Base-by-base conservation (phyloP, 2,797 vertebrate species). In the Onychomys torridus region DNA sequence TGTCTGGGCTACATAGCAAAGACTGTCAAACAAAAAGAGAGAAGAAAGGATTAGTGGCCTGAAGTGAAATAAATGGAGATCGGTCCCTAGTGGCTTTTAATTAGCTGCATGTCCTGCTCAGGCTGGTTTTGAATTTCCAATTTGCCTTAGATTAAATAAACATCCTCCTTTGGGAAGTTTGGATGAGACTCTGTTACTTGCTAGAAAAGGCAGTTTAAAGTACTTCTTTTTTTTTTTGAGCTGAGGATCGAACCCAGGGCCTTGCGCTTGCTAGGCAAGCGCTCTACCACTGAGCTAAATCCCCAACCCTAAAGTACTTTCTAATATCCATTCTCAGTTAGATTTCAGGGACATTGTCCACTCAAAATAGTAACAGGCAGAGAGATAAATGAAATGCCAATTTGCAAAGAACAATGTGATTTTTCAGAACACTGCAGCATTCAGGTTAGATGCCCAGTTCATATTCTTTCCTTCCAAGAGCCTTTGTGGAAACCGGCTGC, bases 331-430 rank as follows among this genome's bases (percentile, higher is more conserved):
- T 85, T 77, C 32, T 63, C 79, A 59, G 77, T 73, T 94, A 82
- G 37, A 78, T 21, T 82, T 89, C 37, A 32, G 79, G 75, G 2
- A 46, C 75, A 90, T n/a, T 87, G 59, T 10, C 21, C 65, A 46
- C 34, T 93, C 27, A 82, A 92, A 96, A 95, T 93, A 32, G 40
- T 57, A 63, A 89, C 37, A 92, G 67, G 10, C 69, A 88, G 55
- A 82, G 29, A 83, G 59, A 67, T n/a, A 82, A 55, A 86, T 61
- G 84, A 91, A 63, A 49, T 55, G 75, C 73, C 23, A 83, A 59
- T 81, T 85, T 96, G 11, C 63, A 46, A 93, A 89, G 78, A 93
- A 27, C 82, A 49, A 9, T 86, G 23, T 59, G 87, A 37, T 89
- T 93, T 92, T 79, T 89, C 23, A 61, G 79, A 92, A 82, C 0